Percentiles rank a stretch among this genome's conserved stretches.
phyloP scores from a whole-genome alignment of 2,113 vertebrate genomes.

The Hippolais icterina region DNA sequence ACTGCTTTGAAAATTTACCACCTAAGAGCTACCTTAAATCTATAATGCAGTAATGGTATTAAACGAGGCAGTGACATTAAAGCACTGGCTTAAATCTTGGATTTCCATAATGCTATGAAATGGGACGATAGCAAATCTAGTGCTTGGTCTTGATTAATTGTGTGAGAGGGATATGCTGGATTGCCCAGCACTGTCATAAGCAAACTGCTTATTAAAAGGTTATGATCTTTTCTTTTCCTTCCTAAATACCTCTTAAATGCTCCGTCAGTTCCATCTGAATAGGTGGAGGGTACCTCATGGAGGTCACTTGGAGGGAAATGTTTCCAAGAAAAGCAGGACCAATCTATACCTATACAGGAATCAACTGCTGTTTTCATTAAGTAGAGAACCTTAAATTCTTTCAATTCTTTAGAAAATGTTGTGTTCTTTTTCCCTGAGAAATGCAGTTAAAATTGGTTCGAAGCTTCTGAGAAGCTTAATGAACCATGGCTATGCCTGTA shows the following conservation, averaged over 20 bases:
- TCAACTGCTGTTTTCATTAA: neutral
- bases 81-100: conserved; percentile 21
- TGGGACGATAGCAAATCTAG: neutral
- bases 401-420: neutral
- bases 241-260: neutral
- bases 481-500: conserved; percentile 38
- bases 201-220: conserved; percentile 20
- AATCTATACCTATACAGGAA: neutral
- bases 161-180: neutral
- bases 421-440: neutral
- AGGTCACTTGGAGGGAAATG: neutral
- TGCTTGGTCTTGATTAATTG: conserved; percentile 37
- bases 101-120: conserved; percentile 29
- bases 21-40: conserved; percentile 13
- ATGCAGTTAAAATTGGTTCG: neutral
- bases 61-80: neutral
- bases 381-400: neutral
- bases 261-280: neutral
- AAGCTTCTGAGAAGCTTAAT: conserved; percentile 51
- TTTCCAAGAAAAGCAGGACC: neutral
- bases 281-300: neutral
- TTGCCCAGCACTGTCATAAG: neutral
- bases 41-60: conserved; percentile 17
- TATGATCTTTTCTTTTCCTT: conserved; percentile 3
- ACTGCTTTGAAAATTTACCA: conserved; percentile 26